Evolutionary conservation across 2,888 invertebrate species (phyloP), one percentile per base, ranked within the genome.

Genomic region (Blastobasis adustella): DNA sequence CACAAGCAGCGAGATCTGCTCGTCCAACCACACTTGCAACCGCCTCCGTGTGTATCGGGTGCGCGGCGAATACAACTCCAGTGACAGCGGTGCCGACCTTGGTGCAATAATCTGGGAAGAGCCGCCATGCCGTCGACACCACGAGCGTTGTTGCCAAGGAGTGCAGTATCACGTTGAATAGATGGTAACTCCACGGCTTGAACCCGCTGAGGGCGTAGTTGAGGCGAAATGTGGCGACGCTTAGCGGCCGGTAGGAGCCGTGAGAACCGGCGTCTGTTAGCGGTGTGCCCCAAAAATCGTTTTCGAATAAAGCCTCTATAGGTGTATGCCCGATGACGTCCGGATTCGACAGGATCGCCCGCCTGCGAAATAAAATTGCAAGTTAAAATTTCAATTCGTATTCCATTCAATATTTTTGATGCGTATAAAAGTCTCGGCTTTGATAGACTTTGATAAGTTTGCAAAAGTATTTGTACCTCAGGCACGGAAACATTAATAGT

Each of bases 221-320:
- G 61, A 96, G 89, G 64, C 97, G 92, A 89, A 96, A 97, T 62
- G 96, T 93, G 58, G 96, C 92, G 60, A 96, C 95, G 78, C 95
- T 95, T 66, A 99, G 90, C 49, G 98, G 98, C 41, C 99, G 91
- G 89, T 98, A 99, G 52, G 98, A 98, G 71, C 98, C 98, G 89
- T 99, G 98, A 9, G 98, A 98, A 49, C 98, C 98, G 59, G 93
- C 92, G 87, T 97, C 96, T 63, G 92, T 92, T 67, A 99, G 90
- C 54, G 98, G 96, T 45, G 98, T 98, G 49, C 98, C 99, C 99
- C 99, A 99, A 89, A 98, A 99, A 89, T 99, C 98, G 89, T 98
- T 94, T 79, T 92, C 92, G 74, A 98, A 93, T 65, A 98, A 90
- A 63, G 93, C 92, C 65, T 91, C 91, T 91, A 97, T 92, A 54